Percentiles rank a stretch among this genome's conserved stretches.
Conservation (phyloP, 2,797 vertebrate genomes). For the Semaprochilodus insignis region DNA sequence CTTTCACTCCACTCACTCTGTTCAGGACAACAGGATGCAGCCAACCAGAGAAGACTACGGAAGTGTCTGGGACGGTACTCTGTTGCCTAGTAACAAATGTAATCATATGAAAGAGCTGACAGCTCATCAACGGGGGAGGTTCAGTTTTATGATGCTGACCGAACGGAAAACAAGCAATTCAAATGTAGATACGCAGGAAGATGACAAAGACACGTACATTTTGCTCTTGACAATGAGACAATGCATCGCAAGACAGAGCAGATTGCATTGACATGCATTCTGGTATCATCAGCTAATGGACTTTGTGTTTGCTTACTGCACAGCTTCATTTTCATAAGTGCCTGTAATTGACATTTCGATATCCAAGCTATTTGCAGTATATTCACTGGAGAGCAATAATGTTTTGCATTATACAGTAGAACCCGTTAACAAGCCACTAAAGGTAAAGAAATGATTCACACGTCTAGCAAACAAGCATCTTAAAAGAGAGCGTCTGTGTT, state of each 20-base stretch:
- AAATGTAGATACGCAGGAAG: constrained; percentile 1
- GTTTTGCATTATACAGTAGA: neutral
- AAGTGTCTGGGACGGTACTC: constrained; percentile 33
- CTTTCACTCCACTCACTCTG: neutral
- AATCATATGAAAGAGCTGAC: constrained; percentile 28
- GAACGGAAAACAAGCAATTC: neutral
- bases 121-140: constrained; percentile 28
- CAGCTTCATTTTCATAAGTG: neutral
- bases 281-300: neutral
- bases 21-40: constrained; percentile 22
- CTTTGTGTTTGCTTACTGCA: neutral
- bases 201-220: neutral
- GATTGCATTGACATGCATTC: neutral
- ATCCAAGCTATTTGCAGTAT: neutral
- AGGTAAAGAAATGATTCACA: neutral
- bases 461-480: neutral
- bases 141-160: neutral
- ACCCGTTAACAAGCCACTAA: neutral
- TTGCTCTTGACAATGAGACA: neutral
- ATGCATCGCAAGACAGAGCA: neutral
- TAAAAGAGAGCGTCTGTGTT: neutral
- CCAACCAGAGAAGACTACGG: neutral
- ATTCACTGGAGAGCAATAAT: neutral
- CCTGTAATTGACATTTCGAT: neutral
- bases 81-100: constrained; percentile 54